Percentiles rank a stretch among this genome's conserved stretches.
Evolutionary conservation across 2,888 invertebrate genomes (phyloP).

Genomic region (Hyppa rectilinea): DNA sequence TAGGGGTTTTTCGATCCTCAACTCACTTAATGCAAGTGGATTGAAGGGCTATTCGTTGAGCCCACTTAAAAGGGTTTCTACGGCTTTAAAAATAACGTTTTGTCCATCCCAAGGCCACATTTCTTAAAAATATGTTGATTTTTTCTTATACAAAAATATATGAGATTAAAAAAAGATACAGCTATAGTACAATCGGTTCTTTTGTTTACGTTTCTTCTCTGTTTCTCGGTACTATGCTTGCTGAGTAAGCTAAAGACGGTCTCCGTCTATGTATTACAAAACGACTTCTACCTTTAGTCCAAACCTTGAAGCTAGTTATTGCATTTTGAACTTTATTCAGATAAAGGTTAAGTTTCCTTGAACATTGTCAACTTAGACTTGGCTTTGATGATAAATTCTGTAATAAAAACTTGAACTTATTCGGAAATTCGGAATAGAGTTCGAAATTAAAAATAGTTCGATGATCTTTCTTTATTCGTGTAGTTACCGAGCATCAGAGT

Average conservation of each 20-base stretch:
- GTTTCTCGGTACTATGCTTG: neutral
- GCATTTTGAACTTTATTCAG: neutral
- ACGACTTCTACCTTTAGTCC: neutral
- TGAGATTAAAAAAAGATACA: no score
- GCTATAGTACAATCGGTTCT: neutral
- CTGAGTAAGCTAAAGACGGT: neutral
- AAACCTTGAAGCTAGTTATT: neutral
- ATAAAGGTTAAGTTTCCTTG: neutral
- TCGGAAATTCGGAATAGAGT: neutral
- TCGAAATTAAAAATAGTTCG: neutral
- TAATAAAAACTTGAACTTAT: neutral
- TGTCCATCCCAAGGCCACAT: neutral
- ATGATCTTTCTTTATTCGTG: no score
- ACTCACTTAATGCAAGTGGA: conserved; percentile 7
- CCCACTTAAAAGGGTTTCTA: no score
- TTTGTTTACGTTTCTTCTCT: neutral
- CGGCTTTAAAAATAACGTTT: neutral
- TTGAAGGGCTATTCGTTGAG: conserved; percentile 12
- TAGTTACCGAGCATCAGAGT: no score
- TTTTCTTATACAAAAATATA: no score
- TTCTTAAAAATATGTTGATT: neutral
- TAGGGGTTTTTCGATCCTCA: conserved; percentile 2
- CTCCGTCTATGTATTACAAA: neutral
- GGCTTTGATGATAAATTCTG: neutral
- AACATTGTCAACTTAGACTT: neutral